Base-by-base conservation (phyloP, 2,797 vertebrate species). In the Enteromius radiatus region DNA sequence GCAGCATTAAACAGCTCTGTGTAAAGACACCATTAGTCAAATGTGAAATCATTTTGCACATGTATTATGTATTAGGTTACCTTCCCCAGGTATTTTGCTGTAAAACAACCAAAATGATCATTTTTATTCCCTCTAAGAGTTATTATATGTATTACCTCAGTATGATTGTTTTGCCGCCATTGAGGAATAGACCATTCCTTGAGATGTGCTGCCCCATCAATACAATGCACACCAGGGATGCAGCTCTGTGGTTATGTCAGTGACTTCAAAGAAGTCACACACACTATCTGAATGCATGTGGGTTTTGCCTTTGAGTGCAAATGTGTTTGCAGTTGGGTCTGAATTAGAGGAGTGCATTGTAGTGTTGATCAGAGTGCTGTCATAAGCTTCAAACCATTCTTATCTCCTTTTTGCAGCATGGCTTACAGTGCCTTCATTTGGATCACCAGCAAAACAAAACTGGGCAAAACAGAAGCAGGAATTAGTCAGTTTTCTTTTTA, bases 331-430 rank as follows among this genome's bases (percentile, higher is more conserved):
- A 84, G 56, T 75, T 74, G 79, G 67, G 79, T 75, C 68, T 86
- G 85, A 87, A 84, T 85, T 76, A 84, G 82, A 86, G 81, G 64
- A 75, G 52, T 76, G 70, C 79, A 65, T 84, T 85, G 83, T 77
- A 82, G 80, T 86, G 85, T 78, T 84, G 73, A 89, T 83, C 86
- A 86, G 85, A 85, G 84, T 81, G 84, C 80, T 84, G 86, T 86
- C 69, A 56, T 87, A 86, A 87, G 86, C 86, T 85, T 86, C 84
- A 85, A 84, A 85, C 75, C 63, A 80, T 84, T 87, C 88, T 89
- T 89, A 89, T 89, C 88, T 86, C 79, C 71, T 43, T 67, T 82
- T 64, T 87, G 87, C 88, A 89, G 88, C 86, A 83, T 65, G 77
- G 86, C 85, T 88, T 88, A 86, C 67, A 68, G 63, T 85, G 65